phyloP scores from a whole-genome alignment of 2,888 invertebrate genomes.

The Drosophila kanekoi region DNA sequence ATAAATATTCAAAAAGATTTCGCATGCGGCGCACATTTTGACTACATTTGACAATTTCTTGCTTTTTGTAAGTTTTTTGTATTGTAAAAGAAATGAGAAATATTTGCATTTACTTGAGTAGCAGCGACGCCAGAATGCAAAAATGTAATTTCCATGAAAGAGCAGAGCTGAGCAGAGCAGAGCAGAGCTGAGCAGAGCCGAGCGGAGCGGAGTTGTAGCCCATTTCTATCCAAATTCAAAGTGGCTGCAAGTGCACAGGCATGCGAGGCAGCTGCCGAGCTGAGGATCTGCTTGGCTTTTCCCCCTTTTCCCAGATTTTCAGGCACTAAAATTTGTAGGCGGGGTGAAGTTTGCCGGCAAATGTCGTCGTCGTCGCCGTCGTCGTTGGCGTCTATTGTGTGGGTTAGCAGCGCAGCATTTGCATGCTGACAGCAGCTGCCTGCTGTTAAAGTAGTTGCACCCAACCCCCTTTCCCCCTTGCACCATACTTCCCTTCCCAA shows the following conservation, averaged over 20 bases:
- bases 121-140: slow-evolving; percentile 73
- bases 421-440: slow-evolving; percentile 80
- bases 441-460: slow-evolving; percentile 61
- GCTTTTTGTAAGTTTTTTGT: slow-evolving; percentile 20
- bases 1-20: slow-evolving; percentile 81
- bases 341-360: slow-evolving; percentile 27
- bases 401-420: slow-evolving; percentile 67
- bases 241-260: slow-evolving; percentile 72
- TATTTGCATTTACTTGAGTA: slow-evolving; percentile 82
- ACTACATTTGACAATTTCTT: slow-evolving; percentile 80
- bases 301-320: slow-evolving; percentile 26
- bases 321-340: slow-evolving; percentile 46
- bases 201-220: slow-evolving; percentile 6
- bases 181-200: slow-evolving; percentile 29
- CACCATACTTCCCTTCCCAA: not conserved
- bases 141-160: slow-evolving; percentile 82
- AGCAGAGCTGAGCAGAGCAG: slow-evolving; percentile 70
- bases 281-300: slow-evolving; percentile 17
- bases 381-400: slow-evolving; percentile 59
- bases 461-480: not conserved
- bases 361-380: slow-evolving; percentile 28
- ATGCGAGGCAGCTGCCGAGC: slow-evolving; percentile 35
- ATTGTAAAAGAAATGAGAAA: slow-evolving; percentile 79
- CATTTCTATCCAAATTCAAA: slow-evolving; percentile 58
- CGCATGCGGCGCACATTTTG: slow-evolving; percentile 80